Evolutionary conservation across 2,888 invertebrate genomes (phyloP), one percentile per base, ranked within the genome.

Genomic region (Vanessa cardui): DNA sequence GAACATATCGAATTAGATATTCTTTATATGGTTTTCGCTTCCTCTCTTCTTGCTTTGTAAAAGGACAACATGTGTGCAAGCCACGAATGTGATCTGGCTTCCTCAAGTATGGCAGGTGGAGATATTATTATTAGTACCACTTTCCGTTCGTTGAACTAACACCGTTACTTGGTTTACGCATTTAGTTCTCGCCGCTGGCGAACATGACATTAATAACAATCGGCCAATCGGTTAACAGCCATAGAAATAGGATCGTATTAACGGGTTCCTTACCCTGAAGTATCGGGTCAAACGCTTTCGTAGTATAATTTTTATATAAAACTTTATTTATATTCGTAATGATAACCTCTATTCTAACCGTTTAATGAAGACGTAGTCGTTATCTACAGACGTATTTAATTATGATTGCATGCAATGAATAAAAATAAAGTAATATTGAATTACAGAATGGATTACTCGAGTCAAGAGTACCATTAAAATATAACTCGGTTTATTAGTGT

Each of bases 141-240:
- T 87, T 89, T 88, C 87, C 80, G 92, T 90, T 87, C 91, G 83
- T 81, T 90, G 91, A 92, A 90, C 91, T 78, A 85, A 82, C 83
- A 89, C 92, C 91, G 92, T 92, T 92, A 91, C 78, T 79, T 80
- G 81, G 79, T 88, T 87, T 84, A 90, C 89, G 87, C 88, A 88
- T 88, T 87, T 85, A 88, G 88, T 78, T 89, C 87, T 88, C 85
- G 84, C 86, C 82, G 76, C 77, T 73, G 79, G 79, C 80, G 76
- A 78, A 86, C 89, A 88, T 89, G 91, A 86, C 90, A 89, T 84
- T 83, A 91, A 90, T 91, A 89, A 88, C 84, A 90, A 90, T 88
- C 84, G 82, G 80, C 81, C 82, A 83, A 85, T 85, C 83, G 81
- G 80, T 81, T 79, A 75, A 77, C 49, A 61, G 56, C 52, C 49